These are phyloP conservation scores for Drosophila hawaiiensis DNA, from an alignment of 2,888 invertebrate species.

Conservation along the genomic window DNA sequence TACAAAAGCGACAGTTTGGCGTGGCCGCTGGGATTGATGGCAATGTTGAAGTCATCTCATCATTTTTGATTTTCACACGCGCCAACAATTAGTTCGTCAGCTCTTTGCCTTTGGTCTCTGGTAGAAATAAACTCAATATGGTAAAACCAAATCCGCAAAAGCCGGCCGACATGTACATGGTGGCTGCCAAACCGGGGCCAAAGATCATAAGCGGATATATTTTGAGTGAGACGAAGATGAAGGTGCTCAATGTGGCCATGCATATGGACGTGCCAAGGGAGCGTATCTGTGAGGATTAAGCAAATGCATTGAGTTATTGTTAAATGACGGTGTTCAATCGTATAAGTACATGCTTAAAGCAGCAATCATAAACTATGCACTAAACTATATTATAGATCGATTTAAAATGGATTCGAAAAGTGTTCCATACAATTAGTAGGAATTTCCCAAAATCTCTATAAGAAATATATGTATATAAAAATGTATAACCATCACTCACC, in stretches of 20 bases:
- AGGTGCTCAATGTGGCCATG: conserved; percentile 70
- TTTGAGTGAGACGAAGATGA: conserved; percentile 77
- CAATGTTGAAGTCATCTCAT: conserved; percentile 37
- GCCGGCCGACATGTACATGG: conserved; percentile 76
- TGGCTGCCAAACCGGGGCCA: conserved; percentile 65
- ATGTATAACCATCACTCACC: conserved; percentile 55
- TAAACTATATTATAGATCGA: background rate
- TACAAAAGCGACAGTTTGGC: conserved; percentile 63
- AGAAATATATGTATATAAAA: background rate
- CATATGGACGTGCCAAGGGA: conserved; percentile 75
- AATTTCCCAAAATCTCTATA: background rate
- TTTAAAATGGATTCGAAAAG: background rate
- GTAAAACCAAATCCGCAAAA: conserved; percentile 71
- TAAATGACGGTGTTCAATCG: background rate
- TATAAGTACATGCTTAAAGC: background rate
- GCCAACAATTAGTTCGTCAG: conserved; percentile 66
- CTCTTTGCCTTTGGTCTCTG: conserved; percentile 82
- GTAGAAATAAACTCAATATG: conserved; percentile 73
- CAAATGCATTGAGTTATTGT: conserved; percentile 3
- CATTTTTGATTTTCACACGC: conserved; percentile 57
- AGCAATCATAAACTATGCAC: background rate
- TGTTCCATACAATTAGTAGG: background rate
- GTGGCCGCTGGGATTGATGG: conserved; percentile 50
- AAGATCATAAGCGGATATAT: conserved; percentile 78
- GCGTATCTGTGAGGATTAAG: conserved; percentile 70